Evolutionary conservation across 2,888 invertebrate species (phyloP).

Genomic region (Lathronympha strigana): DNA sequence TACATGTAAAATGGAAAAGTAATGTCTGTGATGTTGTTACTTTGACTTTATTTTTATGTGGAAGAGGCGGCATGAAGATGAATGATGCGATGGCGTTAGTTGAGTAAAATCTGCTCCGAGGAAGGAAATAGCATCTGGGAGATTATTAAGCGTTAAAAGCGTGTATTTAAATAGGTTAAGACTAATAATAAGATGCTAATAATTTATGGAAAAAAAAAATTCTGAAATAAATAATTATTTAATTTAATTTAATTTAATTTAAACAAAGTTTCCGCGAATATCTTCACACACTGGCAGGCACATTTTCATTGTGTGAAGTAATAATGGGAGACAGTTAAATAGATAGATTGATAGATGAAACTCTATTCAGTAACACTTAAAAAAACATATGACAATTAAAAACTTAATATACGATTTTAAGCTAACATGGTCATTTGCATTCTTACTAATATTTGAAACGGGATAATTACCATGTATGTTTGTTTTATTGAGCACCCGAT

Average conservation of each 20-base stretch:
- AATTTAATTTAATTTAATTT: too few relatives aligned
- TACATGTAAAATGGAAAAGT: constrained; percentile 9
- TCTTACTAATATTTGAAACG: too few relatives aligned
- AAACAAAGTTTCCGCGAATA: constrained; percentile 9
- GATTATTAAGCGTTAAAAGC: constrained; percentile 27
- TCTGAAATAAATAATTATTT: too few relatives aligned
- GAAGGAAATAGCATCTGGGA: constrained; percentile 46
- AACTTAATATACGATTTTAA: too few relatives aligned
- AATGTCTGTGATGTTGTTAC: constrained; percentile 14
- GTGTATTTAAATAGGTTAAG: constrained; percentile 18
- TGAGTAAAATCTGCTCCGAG: constrained; percentile 41
- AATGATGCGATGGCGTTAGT: constrained; percentile 47
- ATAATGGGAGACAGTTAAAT: background rate
- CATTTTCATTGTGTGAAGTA: constrained; percentile 3
- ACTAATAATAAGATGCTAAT: too few relatives aligned
- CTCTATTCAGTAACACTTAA: too few relatives aligned
- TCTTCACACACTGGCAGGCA: background rate
- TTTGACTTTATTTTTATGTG: constrained; percentile 28
- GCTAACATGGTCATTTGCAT: too few relatives aligned
- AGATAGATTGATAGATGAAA: too few relatives aligned
- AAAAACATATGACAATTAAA: too few relatives aligned
- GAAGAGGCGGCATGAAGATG: constrained; percentile 48
- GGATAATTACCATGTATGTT: too few relatives aligned
- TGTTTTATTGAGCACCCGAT: too few relatives aligned
- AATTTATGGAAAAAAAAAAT: too few relatives aligned